Conservation (phyloP, 2,113 vertebrate species). For the Oplegnathus fasciatus region DNA sequence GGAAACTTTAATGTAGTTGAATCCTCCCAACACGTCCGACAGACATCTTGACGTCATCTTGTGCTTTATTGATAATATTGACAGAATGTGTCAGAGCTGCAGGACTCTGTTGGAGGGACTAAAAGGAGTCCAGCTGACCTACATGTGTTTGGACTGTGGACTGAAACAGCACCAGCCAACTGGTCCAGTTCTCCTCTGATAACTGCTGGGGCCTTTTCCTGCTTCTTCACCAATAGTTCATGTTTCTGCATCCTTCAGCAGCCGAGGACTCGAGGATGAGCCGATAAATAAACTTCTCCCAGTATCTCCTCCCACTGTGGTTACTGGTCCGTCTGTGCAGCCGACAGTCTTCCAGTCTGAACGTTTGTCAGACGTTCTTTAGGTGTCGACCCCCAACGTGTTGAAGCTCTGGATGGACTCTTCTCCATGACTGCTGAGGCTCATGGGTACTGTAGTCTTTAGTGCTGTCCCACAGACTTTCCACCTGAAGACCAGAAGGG, state of each 20-base stretch:
- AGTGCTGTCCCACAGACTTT: background rate
- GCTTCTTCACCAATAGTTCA: background rate
- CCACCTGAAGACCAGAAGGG: background rate
- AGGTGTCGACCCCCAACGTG: background rate
- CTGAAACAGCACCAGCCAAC: background rate
- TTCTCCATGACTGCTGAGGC: background rate
- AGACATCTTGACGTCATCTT: no score
- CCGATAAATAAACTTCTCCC: background rate
- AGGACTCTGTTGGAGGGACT: background rate
- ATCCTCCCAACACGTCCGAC: no score
- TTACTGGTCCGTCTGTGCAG: background rate
- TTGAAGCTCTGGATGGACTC: background rate
- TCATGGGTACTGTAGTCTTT: slow-evolving; percentile 25
- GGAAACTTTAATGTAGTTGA: no score
- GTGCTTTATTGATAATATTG: no score
- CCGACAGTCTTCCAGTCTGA: slow-evolving; percentile 44
- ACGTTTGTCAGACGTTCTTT: background rate
- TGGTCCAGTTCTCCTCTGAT: background rate
- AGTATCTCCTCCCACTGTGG: no score
- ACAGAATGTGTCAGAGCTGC: no score
- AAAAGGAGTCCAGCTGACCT: background rate
- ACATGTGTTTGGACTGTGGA: background rate
- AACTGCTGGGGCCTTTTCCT: background rate
- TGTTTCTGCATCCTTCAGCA: no score
- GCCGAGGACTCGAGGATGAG: background rate